Conservation (phyloP, 2,113 vertebrate species). For the Dissostichus mawsoni region DNA sequence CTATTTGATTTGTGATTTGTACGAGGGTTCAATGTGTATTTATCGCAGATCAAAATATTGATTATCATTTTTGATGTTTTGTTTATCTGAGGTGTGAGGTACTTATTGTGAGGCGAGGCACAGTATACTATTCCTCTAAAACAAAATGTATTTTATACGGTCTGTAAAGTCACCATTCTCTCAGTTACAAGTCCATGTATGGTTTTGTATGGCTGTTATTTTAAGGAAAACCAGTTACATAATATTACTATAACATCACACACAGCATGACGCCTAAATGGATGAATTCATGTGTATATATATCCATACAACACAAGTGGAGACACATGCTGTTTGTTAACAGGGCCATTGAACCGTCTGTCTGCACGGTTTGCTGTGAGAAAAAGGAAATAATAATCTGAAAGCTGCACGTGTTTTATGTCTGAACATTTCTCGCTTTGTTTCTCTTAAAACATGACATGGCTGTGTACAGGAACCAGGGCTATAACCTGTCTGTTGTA, state of each 20-base stretch:
- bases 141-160: no score
- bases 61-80: background rate
- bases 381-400: slow-evolving; percentile 17
- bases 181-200: no score
- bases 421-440: background rate
- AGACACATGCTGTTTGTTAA: slow-evolving; percentile 17
- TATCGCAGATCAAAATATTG: no score
- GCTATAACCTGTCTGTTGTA: background rate
- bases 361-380: slow-evolving; percentile 6
- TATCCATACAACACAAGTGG: background rate
- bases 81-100: background rate
- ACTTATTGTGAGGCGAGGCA: background rate
- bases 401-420: slow-evolving; percentile 13
- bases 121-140: no score
- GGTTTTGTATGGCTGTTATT: no score
- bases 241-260: background rate
- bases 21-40: background rate
- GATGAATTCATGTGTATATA: slow-evolving; percentile 18
- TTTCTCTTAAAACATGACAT: background rate
- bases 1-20: background rate
- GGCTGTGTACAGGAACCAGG: background rate
- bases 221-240: no score
- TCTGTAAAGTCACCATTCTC: no score
- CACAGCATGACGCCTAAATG: background rate
- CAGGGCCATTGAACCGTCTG: slow-evolving; percentile 30